phyloP scores from a whole-genome alignment of 2,113 vertebrate species.

The Phrynosoma platyrhinos region DNA sequence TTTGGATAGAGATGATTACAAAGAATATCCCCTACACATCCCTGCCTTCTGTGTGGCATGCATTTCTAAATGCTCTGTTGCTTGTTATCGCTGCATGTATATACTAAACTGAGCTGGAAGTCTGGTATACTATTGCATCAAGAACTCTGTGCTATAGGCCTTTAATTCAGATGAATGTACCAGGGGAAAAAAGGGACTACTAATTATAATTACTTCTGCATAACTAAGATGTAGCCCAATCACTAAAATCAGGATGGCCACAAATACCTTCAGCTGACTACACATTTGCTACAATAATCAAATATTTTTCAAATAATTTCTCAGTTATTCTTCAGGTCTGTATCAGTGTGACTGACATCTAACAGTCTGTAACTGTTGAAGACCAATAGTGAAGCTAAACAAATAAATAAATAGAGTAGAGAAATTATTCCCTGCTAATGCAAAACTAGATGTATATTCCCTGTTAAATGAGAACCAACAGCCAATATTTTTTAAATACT shows the following conservation, averaged over 20 bases:
- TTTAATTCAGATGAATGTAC: neutral
- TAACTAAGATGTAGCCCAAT: neutral
- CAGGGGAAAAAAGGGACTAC: neutral
- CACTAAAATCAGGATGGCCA: neutral
- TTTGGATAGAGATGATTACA: neutral
- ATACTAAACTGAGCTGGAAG: neutral
- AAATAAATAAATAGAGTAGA: neutral
- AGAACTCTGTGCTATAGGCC: neutral
- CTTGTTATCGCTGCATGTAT: neutral
- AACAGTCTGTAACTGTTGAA: accelerated
- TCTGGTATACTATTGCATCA: neutral
- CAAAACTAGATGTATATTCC: neutral
- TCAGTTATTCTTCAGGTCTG: neutral
- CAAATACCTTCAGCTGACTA: neutral
- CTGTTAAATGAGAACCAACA: neutral
- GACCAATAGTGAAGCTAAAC: neutral
- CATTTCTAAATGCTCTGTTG: neutral
- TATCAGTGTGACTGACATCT: neutral
- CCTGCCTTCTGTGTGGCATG: neutral
- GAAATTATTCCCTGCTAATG: conserved; percentile 1
- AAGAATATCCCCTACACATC: neutral
- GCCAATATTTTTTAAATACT: neutral
- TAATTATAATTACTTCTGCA: neutral
- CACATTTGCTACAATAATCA: accelerated
- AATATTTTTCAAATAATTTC: neutral